These are phyloP conservation scores for Imbricaverruca yamaguchii DNA, from an alignment of 2,888 invertebrate genomes.

Conservation along the genomic window DNA sequence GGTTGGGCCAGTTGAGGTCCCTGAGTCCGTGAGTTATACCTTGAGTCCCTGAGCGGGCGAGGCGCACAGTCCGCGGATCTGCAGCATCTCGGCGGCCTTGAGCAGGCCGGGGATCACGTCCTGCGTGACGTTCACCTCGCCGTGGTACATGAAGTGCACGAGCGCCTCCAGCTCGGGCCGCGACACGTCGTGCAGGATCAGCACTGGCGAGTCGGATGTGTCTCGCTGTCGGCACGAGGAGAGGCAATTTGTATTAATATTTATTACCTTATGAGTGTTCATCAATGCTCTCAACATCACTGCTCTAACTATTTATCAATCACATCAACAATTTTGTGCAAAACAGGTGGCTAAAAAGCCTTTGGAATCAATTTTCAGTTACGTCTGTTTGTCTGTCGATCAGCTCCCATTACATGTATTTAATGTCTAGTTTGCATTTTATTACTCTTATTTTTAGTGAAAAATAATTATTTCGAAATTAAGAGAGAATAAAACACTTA, in stretches of 20 bases:
- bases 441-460: no score
- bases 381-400: no score
- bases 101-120: conserved; percentile 13
- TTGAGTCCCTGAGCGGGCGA: not conserved
- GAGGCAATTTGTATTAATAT: no score
- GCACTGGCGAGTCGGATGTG: conserved; percentile 24
- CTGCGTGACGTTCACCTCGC: conserved; percentile 22
- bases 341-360: no score
- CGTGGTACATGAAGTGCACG: conserved; percentile 20
- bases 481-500: conserved; percentile 30
- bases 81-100: conserved; percentile 14
- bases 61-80: conserved; percentile 13
- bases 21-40: not conserved
- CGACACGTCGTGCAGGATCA: conserved; percentile 39
- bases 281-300: no score
- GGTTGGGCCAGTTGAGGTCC: no score
- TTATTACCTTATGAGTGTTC: no score
- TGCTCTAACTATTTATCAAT: no score
- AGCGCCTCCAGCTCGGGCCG: conserved; percentile 36
- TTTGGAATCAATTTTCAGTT: no score
- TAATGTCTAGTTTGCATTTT: no score
- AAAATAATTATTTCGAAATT: not conserved
- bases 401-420: no score
- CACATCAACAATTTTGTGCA: no score
- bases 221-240: not conserved